These are phyloP conservation scores for Argyrosomus regius DNA, from an alignment of 2,797 vertebrate species.

Conservation along the genomic window DNA sequence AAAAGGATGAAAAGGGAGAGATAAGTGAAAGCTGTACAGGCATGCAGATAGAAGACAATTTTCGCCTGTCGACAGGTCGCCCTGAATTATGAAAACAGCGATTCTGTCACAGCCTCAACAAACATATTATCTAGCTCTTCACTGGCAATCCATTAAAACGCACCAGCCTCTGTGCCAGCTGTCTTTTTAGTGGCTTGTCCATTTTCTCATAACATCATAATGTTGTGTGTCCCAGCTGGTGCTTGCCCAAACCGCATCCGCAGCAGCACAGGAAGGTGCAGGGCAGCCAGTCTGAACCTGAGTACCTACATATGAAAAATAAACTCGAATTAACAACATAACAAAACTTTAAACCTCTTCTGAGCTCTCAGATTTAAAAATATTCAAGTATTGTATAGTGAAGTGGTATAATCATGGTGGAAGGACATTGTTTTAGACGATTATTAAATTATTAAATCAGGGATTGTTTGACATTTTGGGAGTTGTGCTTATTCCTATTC, in stretches of 20 bases:
- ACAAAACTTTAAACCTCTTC: not conserved
- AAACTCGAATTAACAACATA: not conserved
- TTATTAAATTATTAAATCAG: not conserved
- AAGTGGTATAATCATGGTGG: not conserved
- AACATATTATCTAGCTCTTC: constrained; percentile 48
- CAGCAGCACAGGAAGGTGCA: constrained; percentile 43
- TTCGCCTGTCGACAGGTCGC: constrained; percentile 37
- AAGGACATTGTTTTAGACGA: not conserved
- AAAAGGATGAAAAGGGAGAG: constrained; percentile 9
- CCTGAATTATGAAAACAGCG: constrained; percentile 52
- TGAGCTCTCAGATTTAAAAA: constrained; percentile 16
- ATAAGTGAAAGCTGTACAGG: constrained; percentile 49
- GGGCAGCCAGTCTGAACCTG: constrained; percentile 11
- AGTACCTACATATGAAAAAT: constrained; percentile 5
- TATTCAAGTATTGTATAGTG: constrained; percentile 12
- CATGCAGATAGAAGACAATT: constrained; percentile 43
- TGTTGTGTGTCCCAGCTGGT: constrained; percentile 38
- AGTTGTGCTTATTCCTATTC: not conserved
- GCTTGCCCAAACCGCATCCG: constrained; percentile 23
- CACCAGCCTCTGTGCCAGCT: constrained; percentile 59
- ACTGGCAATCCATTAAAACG: constrained; percentile 61
- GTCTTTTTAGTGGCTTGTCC: constrained; percentile 49
- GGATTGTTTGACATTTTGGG: not conserved
- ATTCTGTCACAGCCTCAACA: constrained; percentile 55
- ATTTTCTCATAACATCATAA: constrained; percentile 46